Conservation (phyloP, 2,888 invertebrate species). For the Bembecia ichneumoniformis region DNA sequence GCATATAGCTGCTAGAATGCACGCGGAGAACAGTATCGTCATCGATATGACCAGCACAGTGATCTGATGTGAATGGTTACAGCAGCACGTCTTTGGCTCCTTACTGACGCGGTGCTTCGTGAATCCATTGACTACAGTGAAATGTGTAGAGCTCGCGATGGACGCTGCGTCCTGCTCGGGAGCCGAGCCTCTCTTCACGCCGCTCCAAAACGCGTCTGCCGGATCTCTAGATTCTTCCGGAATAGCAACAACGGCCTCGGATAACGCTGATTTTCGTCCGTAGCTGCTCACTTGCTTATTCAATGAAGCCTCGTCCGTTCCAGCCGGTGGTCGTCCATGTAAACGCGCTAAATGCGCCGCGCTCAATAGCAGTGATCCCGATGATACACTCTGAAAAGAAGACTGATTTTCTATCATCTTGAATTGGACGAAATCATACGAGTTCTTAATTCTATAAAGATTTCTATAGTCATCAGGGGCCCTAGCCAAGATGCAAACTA, state of each 20-base stretch:
- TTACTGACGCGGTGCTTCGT: slow-evolving; percentile 76
- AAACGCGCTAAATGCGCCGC: slow-evolving; percentile 80
- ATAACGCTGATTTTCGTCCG: slow-evolving; percentile 35
- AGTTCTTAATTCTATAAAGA: neutral
- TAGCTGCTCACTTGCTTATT: slow-evolving; percentile 46
- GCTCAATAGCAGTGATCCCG: slow-evolving; percentile 83
- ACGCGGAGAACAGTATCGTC: slow-evolving; percentile 85
- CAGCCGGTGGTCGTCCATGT: slow-evolving; percentile 48
- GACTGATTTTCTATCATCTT: slow-evolving; percentile 1
- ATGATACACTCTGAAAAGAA: slow-evolving; percentile 82
- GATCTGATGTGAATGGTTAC: slow-evolving; percentile 82
- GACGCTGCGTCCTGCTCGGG: slow-evolving; percentile 78
- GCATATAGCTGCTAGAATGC: slow-evolving; percentile 85
- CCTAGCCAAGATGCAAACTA: no score
- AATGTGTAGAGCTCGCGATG: slow-evolving; percentile 88
- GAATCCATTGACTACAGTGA: slow-evolving; percentile 87
- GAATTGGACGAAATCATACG: slow-evolving; percentile 2
- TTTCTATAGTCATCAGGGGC: neutral
- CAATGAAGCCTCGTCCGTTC: slow-evolving; percentile 50
- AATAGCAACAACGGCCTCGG: slow-evolving; percentile 50
- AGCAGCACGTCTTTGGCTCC: slow-evolving; percentile 77
- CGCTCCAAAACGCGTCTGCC: slow-evolving; percentile 55
- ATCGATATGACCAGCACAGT: slow-evolving; percentile 86
- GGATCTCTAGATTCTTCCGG: slow-evolving; percentile 54
- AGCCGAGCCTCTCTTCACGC: slow-evolving; percentile 54